Base-by-base conservation (phyloP, 1,140 invertebrate genomes). In the Belonocnema kinseyi region DNA sequence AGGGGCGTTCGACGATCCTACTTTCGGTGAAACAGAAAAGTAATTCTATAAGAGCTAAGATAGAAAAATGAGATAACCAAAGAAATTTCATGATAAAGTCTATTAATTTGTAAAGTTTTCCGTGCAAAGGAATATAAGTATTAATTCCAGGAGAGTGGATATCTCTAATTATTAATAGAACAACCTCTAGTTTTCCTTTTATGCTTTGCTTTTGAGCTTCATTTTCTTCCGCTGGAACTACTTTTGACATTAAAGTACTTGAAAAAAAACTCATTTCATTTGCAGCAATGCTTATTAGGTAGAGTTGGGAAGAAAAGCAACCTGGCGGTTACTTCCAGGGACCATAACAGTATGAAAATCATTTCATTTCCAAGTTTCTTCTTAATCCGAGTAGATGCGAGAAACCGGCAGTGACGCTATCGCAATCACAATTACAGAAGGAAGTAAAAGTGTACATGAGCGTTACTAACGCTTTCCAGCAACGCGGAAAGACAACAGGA, bases 261-360 rank as follows among this genome's bases (percentile, higher is more conserved):
- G 19, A 26, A 74, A 58, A 46, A 33, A 70, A 58, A 33, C 66
- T 66, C 26, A 21, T 75, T 50, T 66, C 66, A 75, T 75, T 70
- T 66, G 26, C 14, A 50, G 52, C 56, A 66, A 75, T 75, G 46
- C 50, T 58, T 26, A 75, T 50, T 58, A 33, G 26, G 26, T 33
- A 33, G 11, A 33, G 17, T 50, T 13, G 52, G 40, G 16, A 51
- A 58, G 58, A 61, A 61, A 26, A 61, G 58, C 6, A 61, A 61
- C 21, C 26, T 21, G 3, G 58, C 11, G 21, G 26, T 61, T 61
- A 61, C 58, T 61, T 61, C 21, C 58, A 26, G 26, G 19, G 26
- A 61, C 21, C 12, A 21, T 61, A 61, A 33, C 21, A 61, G 21
- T 61, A 61, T 61, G 58, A 61, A 61, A 61, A 61, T 61, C 21